A percentile compares a stretch with the other conserved stretches of the same genome.
Conservation (phyloP, 92 coral and sea anemone species). For the Montipora capitata region DNA sequence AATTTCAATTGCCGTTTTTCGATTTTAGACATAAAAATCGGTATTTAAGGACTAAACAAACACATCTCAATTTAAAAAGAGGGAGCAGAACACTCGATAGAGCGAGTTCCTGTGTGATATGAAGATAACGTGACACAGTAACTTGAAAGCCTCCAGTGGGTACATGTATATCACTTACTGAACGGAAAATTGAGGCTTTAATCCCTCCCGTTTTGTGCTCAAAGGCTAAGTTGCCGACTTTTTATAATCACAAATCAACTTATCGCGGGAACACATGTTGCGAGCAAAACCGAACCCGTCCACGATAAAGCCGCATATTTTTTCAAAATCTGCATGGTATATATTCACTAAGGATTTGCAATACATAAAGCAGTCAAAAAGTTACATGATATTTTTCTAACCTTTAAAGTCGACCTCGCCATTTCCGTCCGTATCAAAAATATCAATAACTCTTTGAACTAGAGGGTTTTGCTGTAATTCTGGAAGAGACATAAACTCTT, state of each 20-base stretch:
- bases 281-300: neutral
- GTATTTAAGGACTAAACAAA: conserved; percentile 4
- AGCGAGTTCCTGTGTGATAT: conserved; percentile 29
- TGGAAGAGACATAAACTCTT: conserved; percentile 99
- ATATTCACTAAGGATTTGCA: neutral
- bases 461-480: conserved; percentile 97
- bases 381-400: conserved; percentile 61
- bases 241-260: neutral
- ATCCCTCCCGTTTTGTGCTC: neutral
- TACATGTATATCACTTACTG: neutral
- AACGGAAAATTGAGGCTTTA: conserved; percentile 20
- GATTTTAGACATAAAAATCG: neutral
- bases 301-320: conserved; percentile 15
- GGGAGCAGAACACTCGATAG: neutral
- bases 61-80: conserved; percentile 1
- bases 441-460: conserved; percentile 98
- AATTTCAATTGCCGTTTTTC: neutral
- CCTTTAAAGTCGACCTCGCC: conserved; percentile 99
- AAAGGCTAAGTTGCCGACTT: neutral
- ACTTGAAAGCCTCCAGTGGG: conserved; percentile 8
- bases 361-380: conserved; percentile 36
- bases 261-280: conserved; percentile 6
- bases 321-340: conserved; percentile 6
- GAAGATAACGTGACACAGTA: conserved; percentile 51
- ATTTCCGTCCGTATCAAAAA: conserved; percentile 97